A percentile compares a stretch with the other conserved stretches of the same genome.
phyloP scores from a whole-genome alignment of 2,888 invertebrate species.

The Galerucella nymphaeae region DNA sequence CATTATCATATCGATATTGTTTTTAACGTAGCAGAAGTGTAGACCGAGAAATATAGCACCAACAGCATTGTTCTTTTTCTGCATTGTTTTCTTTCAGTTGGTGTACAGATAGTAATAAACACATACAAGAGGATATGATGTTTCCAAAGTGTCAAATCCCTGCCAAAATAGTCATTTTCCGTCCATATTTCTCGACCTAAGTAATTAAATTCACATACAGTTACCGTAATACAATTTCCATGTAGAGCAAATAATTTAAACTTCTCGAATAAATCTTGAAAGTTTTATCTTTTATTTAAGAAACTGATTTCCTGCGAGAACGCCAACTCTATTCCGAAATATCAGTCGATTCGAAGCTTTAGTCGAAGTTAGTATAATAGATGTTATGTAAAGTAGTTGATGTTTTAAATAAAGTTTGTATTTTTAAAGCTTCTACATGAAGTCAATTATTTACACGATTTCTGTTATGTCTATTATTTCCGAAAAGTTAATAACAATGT shows the following conservation, averaged over 20 bases:
- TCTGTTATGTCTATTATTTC: background rate
- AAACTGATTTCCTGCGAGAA: slow-evolving; percentile 42
- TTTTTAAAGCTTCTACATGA: background rate
- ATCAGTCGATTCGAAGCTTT: slow-evolving; percentile 34
- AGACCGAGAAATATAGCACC: no score
- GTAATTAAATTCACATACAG: slow-evolving; percentile 20
- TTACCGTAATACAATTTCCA: slow-evolving; percentile 5
- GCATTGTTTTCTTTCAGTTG: no score
- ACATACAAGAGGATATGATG: no score
- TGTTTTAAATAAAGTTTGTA: slow-evolving; percentile 23
- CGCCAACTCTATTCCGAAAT: slow-evolving; percentile 29
- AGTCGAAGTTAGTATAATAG: slow-evolving; percentile 36
- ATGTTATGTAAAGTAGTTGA: slow-evolving; percentile 41
- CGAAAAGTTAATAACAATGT: no score
- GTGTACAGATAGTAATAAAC: no score
- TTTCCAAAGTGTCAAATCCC: no score
- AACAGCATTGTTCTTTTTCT: no score
- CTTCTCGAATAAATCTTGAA: slow-evolving; percentile 37
- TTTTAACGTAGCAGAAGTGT: background rate
- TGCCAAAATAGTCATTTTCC: no score
- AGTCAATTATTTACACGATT: background rate
- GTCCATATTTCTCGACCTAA: no score
- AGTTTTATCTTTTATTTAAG: slow-evolving; percentile 34
- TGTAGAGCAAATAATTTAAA: slow-evolving; percentile 22
- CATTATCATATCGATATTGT: background rate